Evolutionary conservation across 2,797 vertebrate species (phyloP).

Genomic region (Tarsius wallacei): DNA sequence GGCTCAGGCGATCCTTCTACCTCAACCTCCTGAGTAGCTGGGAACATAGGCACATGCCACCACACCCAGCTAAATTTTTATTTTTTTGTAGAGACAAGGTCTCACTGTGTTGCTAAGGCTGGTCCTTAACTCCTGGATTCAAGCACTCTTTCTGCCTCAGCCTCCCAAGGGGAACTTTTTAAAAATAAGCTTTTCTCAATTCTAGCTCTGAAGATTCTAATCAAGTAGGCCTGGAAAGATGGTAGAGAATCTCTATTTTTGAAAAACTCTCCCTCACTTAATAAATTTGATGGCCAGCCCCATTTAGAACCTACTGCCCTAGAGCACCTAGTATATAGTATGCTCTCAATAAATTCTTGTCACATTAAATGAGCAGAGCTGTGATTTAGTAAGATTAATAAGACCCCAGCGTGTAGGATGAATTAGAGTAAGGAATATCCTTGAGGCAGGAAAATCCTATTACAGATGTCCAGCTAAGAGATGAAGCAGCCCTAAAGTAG

Average conservation of each 20-base stretch:
- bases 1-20: no score
- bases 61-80: no score
- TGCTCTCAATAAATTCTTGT: slow-evolving; percentile 77
- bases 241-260: slow-evolving; percentile 53
- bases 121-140: no score
- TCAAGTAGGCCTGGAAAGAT: neutral
- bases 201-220: neutral
- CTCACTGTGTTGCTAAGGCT: no score
- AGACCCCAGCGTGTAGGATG: slow-evolving; percentile 57
- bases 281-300: slow-evolving; percentile 62
- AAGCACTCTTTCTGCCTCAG: no score
- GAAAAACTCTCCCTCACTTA: slow-evolving; percentile 53
- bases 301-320: slow-evolving; percentile 63
- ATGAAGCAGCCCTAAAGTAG: slow-evolving; percentile 29
- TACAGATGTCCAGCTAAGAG: slow-evolving; percentile 66
- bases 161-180: neutral
- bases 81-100: no score
- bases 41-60: no score
- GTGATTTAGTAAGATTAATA: slow-evolving; percentile 83
- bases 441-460: slow-evolving; percentile 74
- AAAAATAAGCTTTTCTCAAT: neutral
- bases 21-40: no score
- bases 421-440: slow-evolving; percentile 71
- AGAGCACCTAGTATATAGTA: slow-evolving; percentile 73
- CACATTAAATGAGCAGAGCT: slow-evolving; percentile 78